Percentiles rank a stretch among this genome's conserved stretches.
Evolutionary conservation across 2,797 vertebrate genomes (phyloP).

Genomic region (Cygnus olor): DNA sequence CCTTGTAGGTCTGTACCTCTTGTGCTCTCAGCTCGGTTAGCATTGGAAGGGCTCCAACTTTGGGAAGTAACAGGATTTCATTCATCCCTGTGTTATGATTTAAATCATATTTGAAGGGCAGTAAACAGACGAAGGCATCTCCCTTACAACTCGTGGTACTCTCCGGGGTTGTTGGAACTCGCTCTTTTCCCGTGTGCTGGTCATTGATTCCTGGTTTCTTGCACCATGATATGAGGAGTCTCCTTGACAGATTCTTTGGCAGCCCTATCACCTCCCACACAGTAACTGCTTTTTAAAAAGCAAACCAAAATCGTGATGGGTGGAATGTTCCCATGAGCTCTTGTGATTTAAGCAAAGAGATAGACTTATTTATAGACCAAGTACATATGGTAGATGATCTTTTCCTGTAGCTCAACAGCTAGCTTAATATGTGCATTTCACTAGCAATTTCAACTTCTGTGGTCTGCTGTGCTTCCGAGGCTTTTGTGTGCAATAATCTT

Average conservation of each 20-base stretch:
- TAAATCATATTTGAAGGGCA: background rate
- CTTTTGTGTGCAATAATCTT: background rate
- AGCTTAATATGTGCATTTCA: background rate
- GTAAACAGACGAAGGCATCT: background rate
- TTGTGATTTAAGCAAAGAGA: background rate
- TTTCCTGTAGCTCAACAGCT: background rate
- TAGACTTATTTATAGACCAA: constrained; percentile 32
- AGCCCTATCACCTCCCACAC: constrained; percentile 11
- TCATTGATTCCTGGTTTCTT: background rate
- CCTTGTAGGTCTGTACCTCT: background rate
- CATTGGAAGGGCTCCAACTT: background rate
- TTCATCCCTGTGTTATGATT: background rate
- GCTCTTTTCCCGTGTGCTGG: background rate
- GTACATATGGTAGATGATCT: constrained; percentile 11
- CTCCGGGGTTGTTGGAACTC: background rate
- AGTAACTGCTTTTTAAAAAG: background rate
- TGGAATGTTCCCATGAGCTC: background rate
- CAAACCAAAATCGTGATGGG: background rate
- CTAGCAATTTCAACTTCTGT: background rate
- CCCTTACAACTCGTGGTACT: background rate
- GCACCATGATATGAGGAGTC: background rate
- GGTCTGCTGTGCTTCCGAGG: background rate
- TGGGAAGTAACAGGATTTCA: background rate
- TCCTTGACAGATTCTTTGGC: constrained; percentile 1
- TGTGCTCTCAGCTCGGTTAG: accelerated